Percentiles rank a stretch among this genome's conserved stretches.
phyloP scores from a whole-genome alignment of 2,888 invertebrate genomes.

The Cheilosia variabilis region DNA sequence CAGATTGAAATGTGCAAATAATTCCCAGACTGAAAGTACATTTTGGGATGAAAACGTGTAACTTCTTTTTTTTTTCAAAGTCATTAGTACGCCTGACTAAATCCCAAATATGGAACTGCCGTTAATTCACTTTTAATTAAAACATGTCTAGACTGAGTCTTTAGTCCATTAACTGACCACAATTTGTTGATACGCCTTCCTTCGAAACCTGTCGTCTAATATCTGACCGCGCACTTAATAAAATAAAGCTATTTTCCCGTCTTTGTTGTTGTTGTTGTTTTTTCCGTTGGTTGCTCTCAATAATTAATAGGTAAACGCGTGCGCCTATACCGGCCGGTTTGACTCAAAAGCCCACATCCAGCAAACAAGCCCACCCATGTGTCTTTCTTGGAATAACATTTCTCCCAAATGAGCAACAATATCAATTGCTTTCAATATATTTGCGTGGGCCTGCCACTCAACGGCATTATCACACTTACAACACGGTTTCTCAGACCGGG shows the following conservation, averaged over 20 bases:
- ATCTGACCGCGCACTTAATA: not conserved
- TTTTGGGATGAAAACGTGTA: not conserved
- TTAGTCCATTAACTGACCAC: not conserved
- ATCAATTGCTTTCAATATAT: constrained; percentile 37
- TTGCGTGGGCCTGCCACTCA: constrained; percentile 22
- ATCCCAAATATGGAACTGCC: no score
- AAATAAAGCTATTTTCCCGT: not conserved
- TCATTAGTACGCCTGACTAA: no score
- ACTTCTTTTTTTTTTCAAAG: not conserved
- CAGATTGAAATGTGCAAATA: no score
- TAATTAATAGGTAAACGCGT: not conserved
- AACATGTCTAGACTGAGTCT: not conserved
- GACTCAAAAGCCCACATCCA: constrained; percentile 15
- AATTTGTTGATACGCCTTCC: not conserved
- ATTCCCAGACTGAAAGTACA: no score
- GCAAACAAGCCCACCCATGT: constrained; percentile 21
- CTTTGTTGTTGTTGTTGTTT: not conserved
- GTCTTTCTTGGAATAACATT: constrained; percentile 14
- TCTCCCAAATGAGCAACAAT: constrained; percentile 18
- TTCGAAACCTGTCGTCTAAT: not conserved
- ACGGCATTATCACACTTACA: constrained; percentile 9
- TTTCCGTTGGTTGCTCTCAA: constrained; percentile 3
- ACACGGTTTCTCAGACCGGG: not conserved
- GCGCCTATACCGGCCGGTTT: not conserved
- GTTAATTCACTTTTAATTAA: not conserved